Conservation (phyloP, 2,888 invertebrate species). For the Tetanocera ferruginea region DNA sequence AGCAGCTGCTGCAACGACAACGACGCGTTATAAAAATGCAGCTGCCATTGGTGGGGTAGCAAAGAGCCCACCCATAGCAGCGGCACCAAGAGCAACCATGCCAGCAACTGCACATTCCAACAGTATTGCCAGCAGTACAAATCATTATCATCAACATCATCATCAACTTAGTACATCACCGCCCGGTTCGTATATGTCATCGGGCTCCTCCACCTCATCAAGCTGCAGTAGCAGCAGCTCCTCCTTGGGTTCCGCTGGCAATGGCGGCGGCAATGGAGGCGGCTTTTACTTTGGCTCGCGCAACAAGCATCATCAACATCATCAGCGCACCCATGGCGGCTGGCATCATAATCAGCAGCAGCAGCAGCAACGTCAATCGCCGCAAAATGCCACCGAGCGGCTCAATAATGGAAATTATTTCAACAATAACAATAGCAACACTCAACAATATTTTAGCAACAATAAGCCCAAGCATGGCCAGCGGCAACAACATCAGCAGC, state of each 20-base stretch:
- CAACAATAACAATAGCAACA: slow-evolving; percentile 31
- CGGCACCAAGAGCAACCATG: slow-evolving; percentile 56
- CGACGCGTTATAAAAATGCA: slow-evolving; percentile 62
- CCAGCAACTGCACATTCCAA: slow-evolving; percentile 68
- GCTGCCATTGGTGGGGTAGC: slow-evolving; percentile 50
- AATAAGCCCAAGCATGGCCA: slow-evolving; percentile 35
- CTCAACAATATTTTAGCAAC: slow-evolving; percentile 47
- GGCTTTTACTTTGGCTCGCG: slow-evolving; percentile 57
- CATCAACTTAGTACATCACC: slow-evolving; percentile 58
- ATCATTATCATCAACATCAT: slow-evolving; percentile 55
- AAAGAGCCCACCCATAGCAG: slow-evolving; percentile 44
- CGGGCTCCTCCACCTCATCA: slow-evolving; percentile 54
- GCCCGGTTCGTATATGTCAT: slow-evolving; percentile 56
- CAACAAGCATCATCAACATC: slow-evolving; percentile 55
- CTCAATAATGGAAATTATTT: slow-evolving; percentile 49
- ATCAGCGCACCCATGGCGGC: slow-evolving; percentile 50
- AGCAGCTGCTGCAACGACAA: slow-evolving; percentile 56
- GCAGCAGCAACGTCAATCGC: slow-evolving; percentile 57
- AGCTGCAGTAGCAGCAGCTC: slow-evolving; percentile 49
- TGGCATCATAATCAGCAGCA: slow-evolving; percentile 49
- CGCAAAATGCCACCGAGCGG: slow-evolving; percentile 45
- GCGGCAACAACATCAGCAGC: slow-evolving; percentile 50
- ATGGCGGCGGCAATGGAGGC: slow-evolving; percentile 51
- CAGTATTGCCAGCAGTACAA: slow-evolving; percentile 70
- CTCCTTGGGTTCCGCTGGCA: slow-evolving; percentile 53